Evolutionary conservation across 2,797 vertebrate species (phyloP).

Genomic region (Anguilla pacifica): DNA sequence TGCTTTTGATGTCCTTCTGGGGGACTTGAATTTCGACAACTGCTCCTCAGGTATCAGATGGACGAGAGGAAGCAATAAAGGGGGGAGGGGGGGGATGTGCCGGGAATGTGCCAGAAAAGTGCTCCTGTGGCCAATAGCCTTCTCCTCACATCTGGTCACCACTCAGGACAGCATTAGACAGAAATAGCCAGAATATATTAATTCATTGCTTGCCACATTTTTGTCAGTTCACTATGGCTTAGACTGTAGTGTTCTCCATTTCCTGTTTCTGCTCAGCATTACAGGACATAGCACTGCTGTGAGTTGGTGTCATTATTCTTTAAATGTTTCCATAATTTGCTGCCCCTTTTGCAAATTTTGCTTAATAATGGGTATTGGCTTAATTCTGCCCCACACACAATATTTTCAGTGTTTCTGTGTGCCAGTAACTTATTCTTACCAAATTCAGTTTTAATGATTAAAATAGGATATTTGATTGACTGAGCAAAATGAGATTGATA

Average conservation of each 20-base stretch:
- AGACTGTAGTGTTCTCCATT: neutral
- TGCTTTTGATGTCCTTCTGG: slow-evolving; percentile 92
- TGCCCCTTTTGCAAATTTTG: neutral
- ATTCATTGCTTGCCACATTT: no score
- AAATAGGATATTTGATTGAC: neutral
- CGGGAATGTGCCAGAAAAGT: neutral
- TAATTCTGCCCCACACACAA: neutral
- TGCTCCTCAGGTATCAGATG: slow-evolving; percentile 86
- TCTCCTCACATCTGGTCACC: no score
- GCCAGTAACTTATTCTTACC: neutral
- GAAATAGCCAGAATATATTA: no score
- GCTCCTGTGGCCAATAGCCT: no score
- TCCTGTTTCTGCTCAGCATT: neutral
- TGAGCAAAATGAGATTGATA: neutral
- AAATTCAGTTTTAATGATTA: neutral
- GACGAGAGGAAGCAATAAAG: neutral
- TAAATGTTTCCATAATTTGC: neutral
- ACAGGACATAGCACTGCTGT: neutral
- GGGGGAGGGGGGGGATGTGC: neutral
- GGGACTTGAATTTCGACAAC: slow-evolving; percentile 98
- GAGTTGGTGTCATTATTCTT: neutral
- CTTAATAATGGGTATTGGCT: neutral
- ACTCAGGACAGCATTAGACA: no score
- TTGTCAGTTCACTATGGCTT: no score
- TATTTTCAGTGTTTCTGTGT: neutral